Evolutionary conservation across 1,140 invertebrate genomes (phyloP).

Genomic region (Drosophila watanabei): DNA sequence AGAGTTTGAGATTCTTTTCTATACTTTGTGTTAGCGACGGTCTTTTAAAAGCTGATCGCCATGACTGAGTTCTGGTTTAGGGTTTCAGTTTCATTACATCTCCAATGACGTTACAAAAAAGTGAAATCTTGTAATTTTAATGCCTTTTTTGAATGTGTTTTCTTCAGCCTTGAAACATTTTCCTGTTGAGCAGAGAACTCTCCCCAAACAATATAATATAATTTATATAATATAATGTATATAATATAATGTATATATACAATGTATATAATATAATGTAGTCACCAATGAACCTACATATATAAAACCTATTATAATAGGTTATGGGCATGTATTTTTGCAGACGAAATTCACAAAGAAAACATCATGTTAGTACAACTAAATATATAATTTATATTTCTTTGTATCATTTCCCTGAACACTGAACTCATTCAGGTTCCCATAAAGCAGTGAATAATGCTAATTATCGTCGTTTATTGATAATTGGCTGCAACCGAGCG

Average conservation of each 20-base stretch:
- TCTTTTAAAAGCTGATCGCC: slow-evolving; percentile 36
- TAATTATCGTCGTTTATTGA: slow-evolving; percentile 41
- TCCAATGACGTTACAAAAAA: slow-evolving; percentile 65
- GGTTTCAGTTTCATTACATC: slow-evolving; percentile 17
- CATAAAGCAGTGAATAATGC: slow-evolving; percentile 20
- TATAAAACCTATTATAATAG: background rate
- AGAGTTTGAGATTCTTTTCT: slow-evolving; percentile 14
- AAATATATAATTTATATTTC: background rate
- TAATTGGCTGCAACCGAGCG: slow-evolving; percentile 26
- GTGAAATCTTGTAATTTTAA: slow-evolving; percentile 67
- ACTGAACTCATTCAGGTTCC: slow-evolving; percentile 17
- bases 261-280: too few species aligned
- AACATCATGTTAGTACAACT: background rate
- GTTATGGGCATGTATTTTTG: background rate
- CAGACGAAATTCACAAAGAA: background rate
- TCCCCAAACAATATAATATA: background rate
- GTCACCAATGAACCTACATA: background rate
- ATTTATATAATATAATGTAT: background rate
- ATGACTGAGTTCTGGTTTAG: slow-evolving; percentile 28
- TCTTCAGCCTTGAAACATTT: background rate
- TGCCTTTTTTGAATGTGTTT: slow-evolving; percentile 7
- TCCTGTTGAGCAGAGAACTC: background rate
- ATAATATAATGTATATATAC: background rate
- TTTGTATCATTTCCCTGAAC: background rate
- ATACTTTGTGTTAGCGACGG: background rate